These are phyloP conservation scores for Siderastrea siderea DNA, from an alignment of 92 coral and sea anemone species.

Conservation along the genomic window DNA sequence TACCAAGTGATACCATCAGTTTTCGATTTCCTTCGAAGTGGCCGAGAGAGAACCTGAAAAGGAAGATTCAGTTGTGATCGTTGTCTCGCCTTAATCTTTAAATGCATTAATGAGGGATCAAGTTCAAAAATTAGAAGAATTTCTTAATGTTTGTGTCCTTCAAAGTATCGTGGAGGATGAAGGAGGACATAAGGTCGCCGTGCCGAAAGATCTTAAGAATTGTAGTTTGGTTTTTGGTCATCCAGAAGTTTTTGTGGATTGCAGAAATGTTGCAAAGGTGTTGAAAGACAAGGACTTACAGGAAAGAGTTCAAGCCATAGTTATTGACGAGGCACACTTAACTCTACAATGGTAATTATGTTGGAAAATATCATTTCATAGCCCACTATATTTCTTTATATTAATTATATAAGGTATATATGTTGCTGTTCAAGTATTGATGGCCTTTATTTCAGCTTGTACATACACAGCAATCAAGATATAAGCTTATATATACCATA, in stretches of 20 bases:
- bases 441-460: too few species aligned
- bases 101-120: background rate
- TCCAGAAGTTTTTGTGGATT: background rate
- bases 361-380: too few species aligned
- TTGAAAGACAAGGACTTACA: background rate
- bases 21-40: background rate
- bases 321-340: background rate
- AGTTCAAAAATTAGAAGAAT: background rate
- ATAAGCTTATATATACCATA: too few species aligned
- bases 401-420: too few species aligned
- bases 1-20: background rate
- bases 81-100: conserved; percentile 1
- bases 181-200: background rate
- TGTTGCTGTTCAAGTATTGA: too few species aligned
- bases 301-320: background rate
- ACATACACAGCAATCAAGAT: too few species aligned
- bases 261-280: background rate
- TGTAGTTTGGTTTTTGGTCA: background rate
- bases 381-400: too few species aligned
- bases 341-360: background rate
- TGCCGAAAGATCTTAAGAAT: background rate
- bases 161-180: background rate
- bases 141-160: background rate
- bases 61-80: background rate
- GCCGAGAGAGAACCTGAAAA: background rate